A percentile compares a stretch with the other conserved stretches of the same genome.
These are phyloP conservation scores for Chaitophorus viminalis DNA, from an alignment of 2,888 invertebrate genomes.

Conservation along the genomic window DNA sequence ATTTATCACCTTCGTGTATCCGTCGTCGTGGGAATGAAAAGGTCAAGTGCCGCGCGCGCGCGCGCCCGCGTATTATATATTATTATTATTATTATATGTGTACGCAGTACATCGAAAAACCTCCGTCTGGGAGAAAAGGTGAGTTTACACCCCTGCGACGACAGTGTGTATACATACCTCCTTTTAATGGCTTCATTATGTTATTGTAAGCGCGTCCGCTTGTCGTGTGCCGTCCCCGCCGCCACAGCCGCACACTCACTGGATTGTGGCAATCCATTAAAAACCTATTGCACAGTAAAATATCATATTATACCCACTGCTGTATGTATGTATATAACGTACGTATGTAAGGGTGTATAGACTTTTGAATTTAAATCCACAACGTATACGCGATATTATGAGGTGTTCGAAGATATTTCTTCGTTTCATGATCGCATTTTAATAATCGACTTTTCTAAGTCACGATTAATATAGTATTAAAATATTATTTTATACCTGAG, in stretches of 20 bases:
- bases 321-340: neutral
- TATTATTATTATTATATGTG: neutral
- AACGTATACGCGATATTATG: too few species aligned
- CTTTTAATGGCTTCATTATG: slow-evolving; percentile 57
- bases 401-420: too few species aligned
- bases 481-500: too few species aligned
- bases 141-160: neutral
- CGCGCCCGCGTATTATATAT: neutral
- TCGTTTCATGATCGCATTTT: too few species aligned
- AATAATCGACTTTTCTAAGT: too few species aligned
- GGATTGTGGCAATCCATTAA: slow-evolving; percentile 1
- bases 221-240: slow-evolving; percentile 29
- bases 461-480: too few species aligned
- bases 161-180: neutral
- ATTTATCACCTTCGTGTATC: slow-evolving; percentile 39
- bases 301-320: too few species aligned
- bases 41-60: slow-evolving; percentile 55
- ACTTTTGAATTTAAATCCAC: too few species aligned
- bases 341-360: neutral
- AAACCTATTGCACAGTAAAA: slow-evolving; percentile 34
- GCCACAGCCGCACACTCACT: neutral
- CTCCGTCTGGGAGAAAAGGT: neutral
- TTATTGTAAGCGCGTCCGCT: neutral
- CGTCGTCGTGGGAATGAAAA: slow-evolving; percentile 56
- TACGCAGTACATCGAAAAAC: neutral